phyloP scores from a whole-genome alignment of 1,140 invertebrate genomes.

The Hylaeus anthracinus region DNA sequence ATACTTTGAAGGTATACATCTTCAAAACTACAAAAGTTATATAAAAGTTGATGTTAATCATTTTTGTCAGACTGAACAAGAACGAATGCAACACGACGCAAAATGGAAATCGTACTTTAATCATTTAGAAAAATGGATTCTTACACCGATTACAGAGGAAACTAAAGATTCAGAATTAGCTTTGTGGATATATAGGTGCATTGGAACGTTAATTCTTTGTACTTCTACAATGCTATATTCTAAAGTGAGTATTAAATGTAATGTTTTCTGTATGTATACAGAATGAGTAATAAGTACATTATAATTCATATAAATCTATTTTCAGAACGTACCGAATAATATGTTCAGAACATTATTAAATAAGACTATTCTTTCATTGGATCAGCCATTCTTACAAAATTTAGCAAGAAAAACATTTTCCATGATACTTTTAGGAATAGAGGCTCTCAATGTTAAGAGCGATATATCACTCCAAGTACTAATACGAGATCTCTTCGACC shows the following conservation, averaged over 20 bases:
- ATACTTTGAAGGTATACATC: conserved; percentile 63
- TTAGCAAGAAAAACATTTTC: conserved; percentile 75
- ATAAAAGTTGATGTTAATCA: neutral
- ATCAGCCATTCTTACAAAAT: conserved; percentile 64
- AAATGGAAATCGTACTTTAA: conserved; percentile 71
- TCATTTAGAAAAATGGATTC: conserved; percentile 76
- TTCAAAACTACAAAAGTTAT: neutral
- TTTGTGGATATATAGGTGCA: conserved; percentile 73
- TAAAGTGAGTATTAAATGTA: conserved; percentile 58
- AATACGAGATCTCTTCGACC: conserved; percentile 73
- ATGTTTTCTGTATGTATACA: neutral
- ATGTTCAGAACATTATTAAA: conserved; percentile 70
- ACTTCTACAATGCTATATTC: conserved; percentile 71
- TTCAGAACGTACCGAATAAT: conserved; percentile 74
- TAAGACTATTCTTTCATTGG: conserved; percentile 68
- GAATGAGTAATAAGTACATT: conserved; percentile 24
- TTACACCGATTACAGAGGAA: conserved; percentile 72
- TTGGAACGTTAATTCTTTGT: conserved; percentile 73
- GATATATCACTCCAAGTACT: conserved; percentile 72
- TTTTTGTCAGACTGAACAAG: conserved; percentile 50
- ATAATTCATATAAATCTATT: conserved; percentile 25
- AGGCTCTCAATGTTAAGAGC: conserved; percentile 68
- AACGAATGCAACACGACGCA: conserved; percentile 55
- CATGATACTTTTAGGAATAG: conserved; percentile 73
- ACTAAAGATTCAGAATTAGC: conserved; percentile 69